Base-by-base conservation (phyloP, 37 sponge, comb jelly and placozoan genomes). In the Crambe crambe region DNA sequence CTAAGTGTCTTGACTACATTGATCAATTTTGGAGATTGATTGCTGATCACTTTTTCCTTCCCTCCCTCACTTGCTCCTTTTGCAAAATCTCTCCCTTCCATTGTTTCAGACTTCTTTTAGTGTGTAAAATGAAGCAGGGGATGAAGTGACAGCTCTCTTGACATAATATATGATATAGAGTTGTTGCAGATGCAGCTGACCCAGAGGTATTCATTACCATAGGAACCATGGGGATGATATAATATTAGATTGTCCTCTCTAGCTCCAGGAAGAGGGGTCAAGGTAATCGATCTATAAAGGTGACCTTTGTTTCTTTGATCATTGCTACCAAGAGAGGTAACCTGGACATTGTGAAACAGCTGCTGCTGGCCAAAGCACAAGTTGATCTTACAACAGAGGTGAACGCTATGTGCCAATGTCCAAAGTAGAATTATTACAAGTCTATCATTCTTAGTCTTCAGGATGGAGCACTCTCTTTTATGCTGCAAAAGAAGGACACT, bases 1-100 rank as follows among this genome's bases (percentile, higher is more conserved):
- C 27, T 20, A 65, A 65, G 35, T 65, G 32, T 17, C 66, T 65
- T 34, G 32, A 65, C 17, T 65, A 65, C 31, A 65, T 65, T 65
- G 66, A 65, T 17, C 27, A 65, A 9, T 34, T 65, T 5, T 65
- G 66, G 66, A 31, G 31, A 8, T 65, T 34, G 3, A 26, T 65
- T 5, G 27, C 32, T 30, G 66, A 65, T 29, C 17, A 65, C 15
- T 65, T 65, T 65, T 18, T 5, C 31, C 27, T 65, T 26, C 66
- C 66, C 35, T 47, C 51, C 12, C 51, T 65, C 59, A 26, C 59
- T 58, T 23, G 3, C 59, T 26, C 21, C 21, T 3, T 47, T 47
- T 15, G 51, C 12, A 47, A 47, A 15, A 47, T 15, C 51, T 47
- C 6, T 47, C 12, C 6, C 12, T 47, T 12, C 12, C 51, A 15